Evolutionary conservation across 2,888 invertebrate genomes (phyloP), one percentile per base, ranked within the genome.

Genomic region (Esperia sulphurella): DNA sequence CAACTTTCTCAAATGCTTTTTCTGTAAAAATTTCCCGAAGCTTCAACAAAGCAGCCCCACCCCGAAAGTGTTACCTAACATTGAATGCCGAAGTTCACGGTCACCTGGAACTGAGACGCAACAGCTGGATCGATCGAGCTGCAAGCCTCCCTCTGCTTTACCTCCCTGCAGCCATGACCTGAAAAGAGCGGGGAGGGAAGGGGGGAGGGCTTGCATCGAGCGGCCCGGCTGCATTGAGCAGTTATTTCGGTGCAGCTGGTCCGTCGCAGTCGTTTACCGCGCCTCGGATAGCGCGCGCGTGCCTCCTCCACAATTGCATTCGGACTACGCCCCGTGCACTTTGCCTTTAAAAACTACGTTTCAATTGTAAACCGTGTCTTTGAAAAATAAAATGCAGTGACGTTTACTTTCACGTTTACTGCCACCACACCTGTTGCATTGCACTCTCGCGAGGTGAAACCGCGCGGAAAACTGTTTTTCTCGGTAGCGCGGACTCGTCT

Each of bases 161-260:
- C 64, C 75, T 75, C 75, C 76, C 75, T 81, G 84, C 79, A 85
- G 73, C 86, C 83, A 61, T 85, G 88, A 87, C 83, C 86, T 81
- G 85, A 47, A 55, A 40, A 41, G 54, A 53, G 35, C 2, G 35
- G 50, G 46, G 49, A 8, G 41, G 44, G 35, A 47, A 44, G 52
- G 53, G 65, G 54, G 64, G 63, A 58, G 63, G 73, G 72, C 68
- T 69, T 86, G 87, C 87, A 86, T 79, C 79, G 77, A 79, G 71
- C 83, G 79, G 82, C 86, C 85, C 70, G 87, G 84, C 75, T 87
- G 85, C 86, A 86, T 45, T 67, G 78, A 85, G 85, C 86, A 84
- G 85, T 83, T 89, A 89, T 88, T 89, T 89, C 83, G 82, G 87
- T 89, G 89, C 88, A 89, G 77, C 81, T 74, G 67, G 53, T 66